phyloP scores from a whole-genome alignment of 2,888 invertebrate genomes.

The Scelioninae gen. 1 region DNA sequence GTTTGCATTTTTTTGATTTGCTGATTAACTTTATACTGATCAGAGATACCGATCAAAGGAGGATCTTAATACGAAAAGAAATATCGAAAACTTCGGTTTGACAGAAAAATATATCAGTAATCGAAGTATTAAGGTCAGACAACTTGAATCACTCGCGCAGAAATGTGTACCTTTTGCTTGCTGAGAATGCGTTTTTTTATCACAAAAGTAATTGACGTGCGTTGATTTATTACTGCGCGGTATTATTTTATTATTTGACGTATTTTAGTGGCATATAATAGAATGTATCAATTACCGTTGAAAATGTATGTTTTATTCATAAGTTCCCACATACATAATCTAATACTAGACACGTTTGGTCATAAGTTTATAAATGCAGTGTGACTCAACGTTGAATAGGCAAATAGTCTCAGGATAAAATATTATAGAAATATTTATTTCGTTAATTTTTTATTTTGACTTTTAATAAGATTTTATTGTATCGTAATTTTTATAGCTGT shows the following conservation, averaged over 20 bases:
- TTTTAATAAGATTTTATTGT: conserved; percentile 31
- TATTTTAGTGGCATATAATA: conserved; percentile 53
- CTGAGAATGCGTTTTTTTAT: conserved; percentile 15
- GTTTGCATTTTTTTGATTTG: no score
- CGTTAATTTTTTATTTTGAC: conserved; percentile 1
- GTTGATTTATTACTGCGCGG: conserved; percentile 42
- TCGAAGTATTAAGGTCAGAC: conserved; percentile 37
- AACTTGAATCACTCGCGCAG: conserved; percentile 19
- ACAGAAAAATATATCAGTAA: conserved; percentile 33
- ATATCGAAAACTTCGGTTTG: conserved; percentile 34
- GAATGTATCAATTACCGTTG: conserved; percentile 65
- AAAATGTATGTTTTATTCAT: conserved; percentile 66
- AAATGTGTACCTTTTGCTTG: conserved; percentile 19
- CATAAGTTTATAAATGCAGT: conserved; percentile 48
- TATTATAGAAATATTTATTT: conserved; percentile 34
- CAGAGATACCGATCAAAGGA: no score
- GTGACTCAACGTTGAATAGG: conserved; percentile 58
- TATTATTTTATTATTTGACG: conserved; percentile 61
- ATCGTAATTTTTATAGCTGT: background rate
- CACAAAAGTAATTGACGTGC: conserved; percentile 46
- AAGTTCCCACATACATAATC: conserved; percentile 67
- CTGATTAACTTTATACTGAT: no score
- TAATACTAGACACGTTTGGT: conserved; percentile 48
- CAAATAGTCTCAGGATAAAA: conserved; percentile 13
- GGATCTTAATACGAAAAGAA: conserved; percentile 29